A percentile compares a stretch with the other conserved stretches of the same genome.
phyloP scores from a whole-genome alignment of 2,888 invertebrate species.

The Brachypterus glaber region DNA sequence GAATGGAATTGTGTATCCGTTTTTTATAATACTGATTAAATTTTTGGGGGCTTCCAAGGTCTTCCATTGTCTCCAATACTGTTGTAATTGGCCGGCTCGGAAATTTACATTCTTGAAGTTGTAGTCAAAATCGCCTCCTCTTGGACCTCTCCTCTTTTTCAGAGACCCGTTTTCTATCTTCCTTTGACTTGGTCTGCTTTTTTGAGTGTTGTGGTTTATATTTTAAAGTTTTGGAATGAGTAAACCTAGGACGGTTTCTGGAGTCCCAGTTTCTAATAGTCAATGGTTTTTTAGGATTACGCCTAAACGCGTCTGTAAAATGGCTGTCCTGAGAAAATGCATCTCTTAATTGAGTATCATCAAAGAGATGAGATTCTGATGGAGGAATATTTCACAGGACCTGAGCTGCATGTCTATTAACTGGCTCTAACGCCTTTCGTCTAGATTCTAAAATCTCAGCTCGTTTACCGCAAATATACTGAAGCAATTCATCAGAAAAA shows the following conservation, averaged over 20 bases:
- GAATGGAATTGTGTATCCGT: conserved; percentile 1
- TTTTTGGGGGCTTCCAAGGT: background rate
- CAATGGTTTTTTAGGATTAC: no score
- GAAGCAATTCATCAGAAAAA: conserved; percentile 2
- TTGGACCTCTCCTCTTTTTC: no score
- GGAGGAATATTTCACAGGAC: conserved; percentile 1
- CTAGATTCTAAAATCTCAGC: conserved; percentile 3
- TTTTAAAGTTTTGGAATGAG: no score
- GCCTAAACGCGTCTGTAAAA: no score
- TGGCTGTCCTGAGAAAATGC: no score
- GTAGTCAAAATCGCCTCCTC: no score
- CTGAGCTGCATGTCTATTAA: background rate
- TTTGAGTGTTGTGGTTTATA: no score
- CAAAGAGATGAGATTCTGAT: conserved; percentile 2
- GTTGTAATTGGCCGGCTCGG: background rate
- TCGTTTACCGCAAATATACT: conserved; percentile 3
- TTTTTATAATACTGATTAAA: background rate
- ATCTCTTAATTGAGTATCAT: conserved; percentile 1
- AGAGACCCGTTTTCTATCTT: no score
- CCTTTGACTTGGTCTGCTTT: no score
- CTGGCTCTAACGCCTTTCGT: conserved; percentile 2
- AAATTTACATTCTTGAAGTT: background rate
- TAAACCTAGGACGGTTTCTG: no score
- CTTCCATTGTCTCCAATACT: background rate
- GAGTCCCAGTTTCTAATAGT: no score